These are phyloP conservation scores for Cricetomys ansorgei DNA, from an alignment of 2,113 vertebrate genomes.

Conservation along the genomic window DNA sequence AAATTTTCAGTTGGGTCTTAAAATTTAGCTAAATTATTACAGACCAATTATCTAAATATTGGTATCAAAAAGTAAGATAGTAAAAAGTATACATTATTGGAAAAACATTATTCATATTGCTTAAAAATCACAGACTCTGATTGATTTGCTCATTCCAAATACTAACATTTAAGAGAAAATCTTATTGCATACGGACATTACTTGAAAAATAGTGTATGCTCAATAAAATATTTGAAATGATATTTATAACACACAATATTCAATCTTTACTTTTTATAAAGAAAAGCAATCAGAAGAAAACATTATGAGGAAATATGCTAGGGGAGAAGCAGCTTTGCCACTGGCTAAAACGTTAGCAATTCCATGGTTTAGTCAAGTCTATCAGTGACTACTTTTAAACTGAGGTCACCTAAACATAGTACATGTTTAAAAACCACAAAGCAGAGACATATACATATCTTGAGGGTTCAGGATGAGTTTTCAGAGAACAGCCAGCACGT, in stretches of 20 bases:
- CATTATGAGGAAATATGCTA: conserved; percentile 5
- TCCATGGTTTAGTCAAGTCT: conserved; percentile 3
- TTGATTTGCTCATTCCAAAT: conserved; percentile 19
- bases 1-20: neutral
- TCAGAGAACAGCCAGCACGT: neutral
- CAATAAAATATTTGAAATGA: neutral
- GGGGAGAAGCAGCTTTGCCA: neutral
- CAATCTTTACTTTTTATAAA: neutral
- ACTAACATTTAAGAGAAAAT: conserved; percentile 16
- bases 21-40: conserved; percentile 4
- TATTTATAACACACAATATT: neutral
- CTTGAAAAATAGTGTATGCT: neutral
- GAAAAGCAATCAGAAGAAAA: conserved; percentile 34
- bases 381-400: conserved; percentile 26
- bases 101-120: neutral
- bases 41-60: neutral
- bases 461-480: neutral
- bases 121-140: neutral
- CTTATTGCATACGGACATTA: neutral
- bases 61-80: neutral
- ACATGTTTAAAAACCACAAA: neutral
- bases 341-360: conserved; percentile 28
- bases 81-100: neutral
- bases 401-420: neutral
- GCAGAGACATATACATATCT: neutral